phyloP scores from a whole-genome alignment of 2,797 vertebrate species.

The Alcedo quadribrachys region DNA sequence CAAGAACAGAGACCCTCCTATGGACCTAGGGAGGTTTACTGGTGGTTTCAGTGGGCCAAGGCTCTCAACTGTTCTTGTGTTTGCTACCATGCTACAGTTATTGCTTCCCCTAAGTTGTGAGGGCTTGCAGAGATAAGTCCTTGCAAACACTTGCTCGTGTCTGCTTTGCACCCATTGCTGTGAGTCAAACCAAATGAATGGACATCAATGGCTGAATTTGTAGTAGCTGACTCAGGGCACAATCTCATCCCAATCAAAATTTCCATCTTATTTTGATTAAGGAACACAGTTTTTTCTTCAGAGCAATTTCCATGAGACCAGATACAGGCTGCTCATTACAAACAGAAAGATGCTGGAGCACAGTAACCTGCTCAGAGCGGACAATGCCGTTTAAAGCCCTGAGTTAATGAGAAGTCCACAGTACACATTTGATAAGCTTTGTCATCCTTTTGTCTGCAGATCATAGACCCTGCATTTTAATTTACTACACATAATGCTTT shows the following conservation, averaged over 20 bases:
- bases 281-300: constrained; percentile 17
- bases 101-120: neutral
- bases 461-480: constrained; percentile 81
- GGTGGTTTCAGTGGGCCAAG: neutral
- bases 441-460: constrained; percentile 82
- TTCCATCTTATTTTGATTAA: constrained; percentile 10
- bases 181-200: neutral
- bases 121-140: neutral
- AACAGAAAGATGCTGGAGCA: constrained; percentile 15
- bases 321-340: constrained; percentile 46
- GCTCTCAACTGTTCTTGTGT: rapidly evolving
- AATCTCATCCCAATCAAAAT: neutral
- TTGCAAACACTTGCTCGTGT: neutral
- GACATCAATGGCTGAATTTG: neutral
- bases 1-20: rapidly evolving
- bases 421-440: constrained; percentile 78
- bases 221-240: neutral
- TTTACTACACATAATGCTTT: constrained; percentile 81
- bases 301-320: neutral
- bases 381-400: constrained; percentile 69
- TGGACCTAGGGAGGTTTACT: neutral
- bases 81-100: neutral
- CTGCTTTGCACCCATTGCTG: neutral
- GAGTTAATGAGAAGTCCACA: constrained; percentile 79
- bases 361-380: constrained; percentile 57